Evolutionary conservation across 2,113 vertebrate genomes (phyloP).

Genomic region (Pelecanus crispus): DNA sequence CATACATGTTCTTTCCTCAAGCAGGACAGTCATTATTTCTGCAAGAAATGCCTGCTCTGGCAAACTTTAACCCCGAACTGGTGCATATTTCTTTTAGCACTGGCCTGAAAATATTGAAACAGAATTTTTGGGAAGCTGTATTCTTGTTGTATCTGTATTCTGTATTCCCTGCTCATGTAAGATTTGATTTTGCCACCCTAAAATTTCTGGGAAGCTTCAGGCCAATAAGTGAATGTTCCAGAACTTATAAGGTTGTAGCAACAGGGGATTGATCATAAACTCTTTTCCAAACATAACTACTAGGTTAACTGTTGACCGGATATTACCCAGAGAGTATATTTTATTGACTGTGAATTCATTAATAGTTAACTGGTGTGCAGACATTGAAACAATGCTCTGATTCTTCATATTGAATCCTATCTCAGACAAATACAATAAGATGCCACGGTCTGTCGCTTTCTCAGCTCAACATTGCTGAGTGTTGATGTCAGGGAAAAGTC

Average conservation of each 20-base stretch:
- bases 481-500: constrained; percentile 46
- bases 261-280: constrained; percentile 15
- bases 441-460: constrained; percentile 25
- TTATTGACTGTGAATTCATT: constrained; percentile 48
- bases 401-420: constrained; percentile 39
- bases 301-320: constrained; percentile 26
- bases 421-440: constrained; percentile 52
- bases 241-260: background rate
- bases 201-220: background rate
- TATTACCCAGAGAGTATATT: constrained; percentile 14
- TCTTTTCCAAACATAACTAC: constrained; percentile 26
- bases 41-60: background rate
- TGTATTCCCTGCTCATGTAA: background rate
- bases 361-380: constrained; percentile 50
- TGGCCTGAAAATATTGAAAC: background rate
- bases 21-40: background rate
- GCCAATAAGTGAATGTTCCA: background rate
- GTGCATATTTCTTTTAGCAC: background rate
- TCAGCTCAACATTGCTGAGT: constrained; percentile 14
- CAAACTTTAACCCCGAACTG: background rate
- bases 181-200: background rate
- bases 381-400: constrained; percentile 44
- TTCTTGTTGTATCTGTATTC: background rate
- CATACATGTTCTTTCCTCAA: background rate
- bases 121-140: background rate